These are phyloP conservation scores for Ciconia boyciana DNA, from an alignment of 2,113 vertebrate genomes.

Conservation along the genomic window DNA sequence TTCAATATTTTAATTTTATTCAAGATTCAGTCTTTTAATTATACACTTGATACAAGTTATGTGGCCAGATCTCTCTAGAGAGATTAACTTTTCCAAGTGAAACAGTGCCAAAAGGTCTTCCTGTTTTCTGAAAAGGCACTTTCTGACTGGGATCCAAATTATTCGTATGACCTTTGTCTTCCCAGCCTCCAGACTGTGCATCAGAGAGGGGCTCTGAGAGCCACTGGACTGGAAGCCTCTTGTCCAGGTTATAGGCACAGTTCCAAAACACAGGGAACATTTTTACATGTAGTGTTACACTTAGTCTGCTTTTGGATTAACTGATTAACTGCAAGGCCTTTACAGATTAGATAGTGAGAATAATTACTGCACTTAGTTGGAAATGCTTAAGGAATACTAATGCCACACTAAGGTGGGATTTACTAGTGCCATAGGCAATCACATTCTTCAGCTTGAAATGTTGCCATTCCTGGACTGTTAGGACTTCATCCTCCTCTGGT, in stretches of 20 bases:
- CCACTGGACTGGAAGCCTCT: neutral
- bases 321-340: neutral
- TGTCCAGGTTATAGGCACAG: neutral
- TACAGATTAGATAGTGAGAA: conserved; percentile 18
- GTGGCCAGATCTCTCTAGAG: neutral
- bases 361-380: neutral
- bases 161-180: neutral
- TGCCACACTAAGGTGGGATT: neutral
- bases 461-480: neutral
- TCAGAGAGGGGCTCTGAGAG: neutral
- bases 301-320: neutral
- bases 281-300: neutral
- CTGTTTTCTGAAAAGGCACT: conserved; percentile 39
- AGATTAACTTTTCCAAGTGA: conserved; percentile 25
- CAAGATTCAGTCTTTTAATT: neutral
- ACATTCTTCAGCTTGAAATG: neutral
- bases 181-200: neutral
- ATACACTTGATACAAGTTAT: neutral
- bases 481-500: neutral
- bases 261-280: neutral
- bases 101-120: conserved; percentile 12
- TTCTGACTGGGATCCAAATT: conserved; percentile 13
- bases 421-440: neutral
- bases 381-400: neutral
- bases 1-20: conserved; percentile 17